phyloP scores from a whole-genome alignment of 2,888 invertebrate species.

The Lymantria dispar region DNA sequence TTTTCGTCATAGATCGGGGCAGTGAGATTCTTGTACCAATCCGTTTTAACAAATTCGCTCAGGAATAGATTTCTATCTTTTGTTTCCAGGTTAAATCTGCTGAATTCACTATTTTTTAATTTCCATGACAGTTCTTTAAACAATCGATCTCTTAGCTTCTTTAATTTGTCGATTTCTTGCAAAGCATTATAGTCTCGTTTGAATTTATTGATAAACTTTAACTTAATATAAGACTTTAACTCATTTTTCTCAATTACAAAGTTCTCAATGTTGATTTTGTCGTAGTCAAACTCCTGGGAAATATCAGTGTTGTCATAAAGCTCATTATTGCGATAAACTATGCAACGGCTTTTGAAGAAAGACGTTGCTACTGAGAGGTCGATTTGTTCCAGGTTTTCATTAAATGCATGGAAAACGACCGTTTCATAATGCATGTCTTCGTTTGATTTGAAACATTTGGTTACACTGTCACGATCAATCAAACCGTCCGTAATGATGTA shows the following conservation, averaged over 20 bases:
- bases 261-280: conserved; percentile 31
- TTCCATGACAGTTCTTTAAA: conserved; percentile 23
- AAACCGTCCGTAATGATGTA: conserved; percentile 45
- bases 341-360: conserved; percentile 16
- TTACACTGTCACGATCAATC: conserved; percentile 4
- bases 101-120: not conserved
- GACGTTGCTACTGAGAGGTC: conserved; percentile 36
- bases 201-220: conserved; percentile 35
- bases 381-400: conserved; percentile 10
- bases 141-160: conserved; percentile 32
- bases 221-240: conserved; percentile 42
- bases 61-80: conserved; percentile 33
- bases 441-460: conserved; percentile 28
- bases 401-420: conserved; percentile 34
- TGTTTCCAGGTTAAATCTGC: conserved; percentile 20
- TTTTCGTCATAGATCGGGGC: conserved; percentile 12
- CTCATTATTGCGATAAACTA: conserved; percentile 32
- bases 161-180: conserved; percentile 39
- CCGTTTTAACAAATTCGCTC: conserved; percentile 25
- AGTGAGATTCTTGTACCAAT: conserved; percentile 36
- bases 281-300: conserved; percentile 37
- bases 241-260: conserved; percentile 34
- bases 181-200: conserved; percentile 25
- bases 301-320: conserved; percentile 31
- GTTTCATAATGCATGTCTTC: conserved; percentile 36